Evolutionary conservation across 2,888 invertebrate genomes (phyloP).

Genomic region (Lordiphosa fenestrarum): DNA sequence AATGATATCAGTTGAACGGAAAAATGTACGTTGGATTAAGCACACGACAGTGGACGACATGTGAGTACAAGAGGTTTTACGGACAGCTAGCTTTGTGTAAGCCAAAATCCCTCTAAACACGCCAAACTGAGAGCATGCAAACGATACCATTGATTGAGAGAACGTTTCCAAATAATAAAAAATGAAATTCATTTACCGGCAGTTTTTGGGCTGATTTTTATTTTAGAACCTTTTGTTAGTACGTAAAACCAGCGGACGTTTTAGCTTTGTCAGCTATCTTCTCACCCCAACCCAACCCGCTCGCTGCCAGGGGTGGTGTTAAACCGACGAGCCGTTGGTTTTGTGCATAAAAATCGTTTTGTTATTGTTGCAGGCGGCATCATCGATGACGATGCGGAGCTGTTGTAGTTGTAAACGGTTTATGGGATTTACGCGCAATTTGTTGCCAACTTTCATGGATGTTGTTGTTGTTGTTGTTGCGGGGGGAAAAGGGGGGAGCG

Average conservation of each 20-base stretch:
- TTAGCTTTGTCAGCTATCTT: constrained; percentile 56
- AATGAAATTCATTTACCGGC: constrained; percentile 61
- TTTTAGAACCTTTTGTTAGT: constrained; percentile 44
- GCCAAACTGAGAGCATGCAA: constrained; percentile 15
- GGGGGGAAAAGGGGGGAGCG: constrained; percentile 15
- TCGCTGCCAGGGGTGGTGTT: background rate
- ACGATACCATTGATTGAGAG: constrained; percentile 25
- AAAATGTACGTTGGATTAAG: too few species aligned
- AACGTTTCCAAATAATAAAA: constrained; percentile 46
- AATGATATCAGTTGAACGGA: too few species aligned
- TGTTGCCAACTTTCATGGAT: constrained; percentile 70
- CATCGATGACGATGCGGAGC: constrained; percentile 65
- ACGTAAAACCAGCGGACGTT: constrained; percentile 38
- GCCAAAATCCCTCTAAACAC: too few species aligned
- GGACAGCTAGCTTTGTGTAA: too few species aligned
- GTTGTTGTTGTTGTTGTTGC: constrained; percentile 21
- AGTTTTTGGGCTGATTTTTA: constrained; percentile 6
- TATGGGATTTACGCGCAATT: constrained; percentile 77
- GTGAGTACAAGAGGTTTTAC: too few species aligned
- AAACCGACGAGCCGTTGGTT: constrained; percentile 42
- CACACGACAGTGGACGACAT: too few species aligned
- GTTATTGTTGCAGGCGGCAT: constrained; percentile 71
- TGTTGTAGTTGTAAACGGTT: constrained; percentile 76
- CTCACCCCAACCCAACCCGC: background rate
- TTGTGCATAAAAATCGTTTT: constrained; percentile 69